Evolutionary conservation across 2,113 vertebrate genomes (phyloP).

Genomic region (Clarias batrachus): DNA sequence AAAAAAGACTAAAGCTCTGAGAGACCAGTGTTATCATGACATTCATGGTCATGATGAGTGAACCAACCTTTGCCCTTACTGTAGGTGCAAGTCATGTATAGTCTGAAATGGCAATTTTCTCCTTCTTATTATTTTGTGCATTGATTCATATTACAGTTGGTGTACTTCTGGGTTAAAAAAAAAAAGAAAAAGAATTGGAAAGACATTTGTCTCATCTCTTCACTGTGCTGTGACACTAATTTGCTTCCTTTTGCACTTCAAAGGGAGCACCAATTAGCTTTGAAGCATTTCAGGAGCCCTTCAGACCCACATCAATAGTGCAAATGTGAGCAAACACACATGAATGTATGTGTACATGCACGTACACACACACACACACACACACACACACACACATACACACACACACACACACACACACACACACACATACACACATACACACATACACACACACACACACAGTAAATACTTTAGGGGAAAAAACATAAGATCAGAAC

Average conservation of each 20-base stretch:
- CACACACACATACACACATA: constrained; percentile 9
- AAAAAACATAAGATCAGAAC: constrained; percentile 72
- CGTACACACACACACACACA: constrained; percentile 9
- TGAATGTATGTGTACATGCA: not conserved
- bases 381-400: constrained; percentile 7
- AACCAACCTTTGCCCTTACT: no score
- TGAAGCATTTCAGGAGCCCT: constrained; percentile 76
- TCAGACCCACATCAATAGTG: constrained; percentile 71
- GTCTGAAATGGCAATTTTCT: not conserved
- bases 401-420: not conserved
- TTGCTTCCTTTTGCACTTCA: constrained; percentile 75
- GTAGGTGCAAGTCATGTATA: not conserved
- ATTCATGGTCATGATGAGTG: no score
- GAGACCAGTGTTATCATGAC: no score
- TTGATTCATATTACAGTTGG: not conserved
- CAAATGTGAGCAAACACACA: not conserved
- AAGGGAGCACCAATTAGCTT: constrained; percentile 75
- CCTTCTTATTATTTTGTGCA: not conserved
- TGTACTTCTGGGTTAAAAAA: not conserved
- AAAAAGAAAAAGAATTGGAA: constrained; percentile 59
- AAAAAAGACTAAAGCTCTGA: no score
- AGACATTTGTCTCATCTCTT: constrained; percentile 68
- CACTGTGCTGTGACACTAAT: constrained; percentile 75
- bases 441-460: not conserved
- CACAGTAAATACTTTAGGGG: not conserved